Evolutionary conservation across 2,888 invertebrate species (phyloP).

Genomic region (Lasioglossum vierecki): DNA sequence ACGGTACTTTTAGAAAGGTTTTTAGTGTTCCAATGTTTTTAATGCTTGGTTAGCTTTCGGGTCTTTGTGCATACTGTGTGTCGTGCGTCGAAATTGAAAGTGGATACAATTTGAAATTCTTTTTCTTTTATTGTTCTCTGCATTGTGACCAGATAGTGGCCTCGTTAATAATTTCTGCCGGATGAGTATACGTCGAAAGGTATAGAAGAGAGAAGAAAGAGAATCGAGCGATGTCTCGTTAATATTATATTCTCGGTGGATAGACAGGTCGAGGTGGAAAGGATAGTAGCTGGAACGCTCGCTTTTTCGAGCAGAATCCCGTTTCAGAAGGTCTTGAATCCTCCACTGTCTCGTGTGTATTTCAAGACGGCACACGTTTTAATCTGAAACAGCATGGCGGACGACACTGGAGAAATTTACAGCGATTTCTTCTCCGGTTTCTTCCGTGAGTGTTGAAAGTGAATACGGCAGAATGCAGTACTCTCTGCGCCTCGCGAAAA

Average conservation of each 20-base stretch:
- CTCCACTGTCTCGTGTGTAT: constrained; percentile 34
- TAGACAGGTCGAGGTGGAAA: constrained; percentile 7
- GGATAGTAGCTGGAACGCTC: not conserved
- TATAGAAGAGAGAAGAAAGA: constrained; percentile 9
- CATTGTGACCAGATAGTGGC: not conserved
- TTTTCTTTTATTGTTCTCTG: not conserved
- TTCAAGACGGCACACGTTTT: constrained; percentile 26
- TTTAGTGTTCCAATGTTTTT: too few relatives aligned
- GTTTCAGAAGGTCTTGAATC: constrained; percentile 27
- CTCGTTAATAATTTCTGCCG: not conserved
- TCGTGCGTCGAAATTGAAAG: not conserved
- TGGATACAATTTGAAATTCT: not conserved
- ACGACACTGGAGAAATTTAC: not conserved
- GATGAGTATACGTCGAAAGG: constrained; percentile 33
- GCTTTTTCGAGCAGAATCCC: constrained; percentile 25
- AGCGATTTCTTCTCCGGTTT: not conserved
- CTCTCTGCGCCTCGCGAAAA: not conserved
- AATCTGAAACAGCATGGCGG: constrained; percentile 2
- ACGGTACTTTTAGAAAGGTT: too few relatives aligned
- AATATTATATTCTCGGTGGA: constrained; percentile 60
- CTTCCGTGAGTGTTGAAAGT: not conserved
- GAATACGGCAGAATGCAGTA: not conserved
- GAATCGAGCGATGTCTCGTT: constrained; percentile 49
- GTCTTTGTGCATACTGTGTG: too few relatives aligned
- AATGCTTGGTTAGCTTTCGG: too few relatives aligned